Conservation (phyloP, 2,888 invertebrate species). For the Epirrita christyi region DNA sequence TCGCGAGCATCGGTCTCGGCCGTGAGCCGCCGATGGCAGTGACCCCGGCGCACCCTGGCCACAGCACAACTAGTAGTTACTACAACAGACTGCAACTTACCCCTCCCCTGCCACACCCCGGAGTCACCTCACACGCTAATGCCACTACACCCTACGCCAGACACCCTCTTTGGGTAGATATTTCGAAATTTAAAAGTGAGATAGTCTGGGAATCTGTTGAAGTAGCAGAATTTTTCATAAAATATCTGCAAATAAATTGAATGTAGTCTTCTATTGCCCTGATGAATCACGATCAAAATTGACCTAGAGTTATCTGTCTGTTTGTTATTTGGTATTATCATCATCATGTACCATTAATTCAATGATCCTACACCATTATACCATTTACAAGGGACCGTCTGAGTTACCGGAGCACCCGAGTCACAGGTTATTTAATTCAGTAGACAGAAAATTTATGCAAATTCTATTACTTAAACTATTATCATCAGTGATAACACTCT, state of each 20-base stretch:
- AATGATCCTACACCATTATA: too few relatives aligned
- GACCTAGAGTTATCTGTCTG: too few relatives aligned
- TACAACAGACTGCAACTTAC: constrained; percentile 17
- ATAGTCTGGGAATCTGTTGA: constrained; percentile 24
- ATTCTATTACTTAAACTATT: too few relatives aligned
- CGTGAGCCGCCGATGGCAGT: constrained; percentile 84
- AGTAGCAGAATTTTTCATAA: constrained; percentile 4
- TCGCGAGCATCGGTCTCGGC: constrained; percentile 62
- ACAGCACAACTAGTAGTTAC: constrained; percentile 58
- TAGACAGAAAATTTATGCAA: too few relatives aligned
- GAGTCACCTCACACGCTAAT: constrained; percentile 32
- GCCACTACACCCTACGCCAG: constrained; percentile 31
- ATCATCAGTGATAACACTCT: too few relatives aligned
- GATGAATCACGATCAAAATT: too few relatives aligned
- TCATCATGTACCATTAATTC: too few relatives aligned
- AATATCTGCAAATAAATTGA: neutral
- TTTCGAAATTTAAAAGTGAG: constrained; percentile 28
- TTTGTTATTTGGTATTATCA: too few relatives aligned
- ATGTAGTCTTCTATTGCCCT: too few relatives aligned
- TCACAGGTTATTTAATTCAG: too few relatives aligned
- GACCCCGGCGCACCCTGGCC: constrained; percentile 85
- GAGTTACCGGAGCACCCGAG: too few relatives aligned
- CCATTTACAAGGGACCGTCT: too few relatives aligned
- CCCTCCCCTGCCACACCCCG: constrained; percentile 46
- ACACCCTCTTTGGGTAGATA: constrained; percentile 34